These are phyloP conservation scores for Spilarctia lutea DNA, from an alignment of 2,888 invertebrate genomes.

Conservation along the genomic window DNA sequence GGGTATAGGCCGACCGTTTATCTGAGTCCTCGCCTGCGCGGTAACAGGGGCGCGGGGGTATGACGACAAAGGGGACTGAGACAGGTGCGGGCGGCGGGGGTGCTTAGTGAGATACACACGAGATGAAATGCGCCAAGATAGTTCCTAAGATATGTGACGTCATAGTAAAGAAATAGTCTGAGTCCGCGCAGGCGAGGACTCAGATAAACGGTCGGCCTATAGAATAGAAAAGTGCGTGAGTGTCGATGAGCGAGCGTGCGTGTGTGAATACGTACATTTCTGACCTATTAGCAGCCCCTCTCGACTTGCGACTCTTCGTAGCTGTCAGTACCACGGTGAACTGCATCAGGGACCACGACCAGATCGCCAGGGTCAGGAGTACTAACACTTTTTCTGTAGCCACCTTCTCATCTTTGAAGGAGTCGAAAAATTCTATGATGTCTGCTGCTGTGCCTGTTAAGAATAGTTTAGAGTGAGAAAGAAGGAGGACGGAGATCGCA, in stretches of 20 bases:
- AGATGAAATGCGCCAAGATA: too few species aligned
- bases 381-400: slow-evolving; percentile 93
- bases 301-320: slow-evolving; percentile 92
- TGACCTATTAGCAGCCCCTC: slow-evolving; percentile 88
- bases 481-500: too few species aligned
- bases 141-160: too few species aligned
- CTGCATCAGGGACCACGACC: slow-evolving; percentile 97
- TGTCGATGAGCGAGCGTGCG: slow-evolving; percentile 44
- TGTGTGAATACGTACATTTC: slow-evolving; percentile 78
- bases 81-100: too few species aligned
- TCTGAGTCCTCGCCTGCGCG: too few species aligned
- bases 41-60: too few species aligned
- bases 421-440: slow-evolving; percentile 98
- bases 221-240: slow-evolving; percentile 22
- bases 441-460: slow-evolving; percentile 95
- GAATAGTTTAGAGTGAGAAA: neutral
- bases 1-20: too few species aligned
- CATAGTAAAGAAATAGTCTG: too few species aligned
- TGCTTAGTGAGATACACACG: too few species aligned
- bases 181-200: too few species aligned
- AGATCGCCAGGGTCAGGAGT: slow-evolving; percentile 94
- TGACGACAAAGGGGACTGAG: too few species aligned
- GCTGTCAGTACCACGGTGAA: slow-evolving; percentile 98
- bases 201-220: too few species aligned
- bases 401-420: slow-evolving; percentile 96